Evolutionary conservation across 2,888 invertebrate genomes (phyloP), one percentile per base, ranked within the genome.

Genomic region (Fragum fragum): DNA sequence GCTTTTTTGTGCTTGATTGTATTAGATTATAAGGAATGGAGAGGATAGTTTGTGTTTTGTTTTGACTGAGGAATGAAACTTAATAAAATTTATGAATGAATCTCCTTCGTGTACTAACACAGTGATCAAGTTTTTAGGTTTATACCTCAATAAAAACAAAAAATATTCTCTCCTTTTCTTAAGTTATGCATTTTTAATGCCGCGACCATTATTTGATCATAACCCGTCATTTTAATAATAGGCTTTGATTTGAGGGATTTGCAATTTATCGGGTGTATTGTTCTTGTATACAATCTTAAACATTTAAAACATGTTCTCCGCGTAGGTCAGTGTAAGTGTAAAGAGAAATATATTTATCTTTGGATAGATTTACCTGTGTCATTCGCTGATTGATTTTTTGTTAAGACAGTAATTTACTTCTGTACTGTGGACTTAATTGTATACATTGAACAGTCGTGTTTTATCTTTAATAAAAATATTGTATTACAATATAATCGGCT

Each of bases 381-480:
- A 47, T 47, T 47, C n/a, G 5, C 7, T 47, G 47, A 47, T 47
- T 47, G 47, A 47, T 47, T 47, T 47, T 47, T 36, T 47, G 18
- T 9, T 9, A 47, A 47, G 47, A 47, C 47, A 47, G 47, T 47
- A 47, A 47, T 18, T 47, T 47, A 47, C 47, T 18, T 18, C 18
- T 9, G 47, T 47, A 9, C 47, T n/a, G 2, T n/a, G 47, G 47
- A 47, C 47, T 47, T 47, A 18, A 47, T 47, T 47, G 47, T 47
- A n/a, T 47, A 47, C 47, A 47, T 66, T 36, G 66, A 42, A 66
- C 42, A 42, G 32, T 18, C 29, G 28, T 66, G 42, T 66, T 21
- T 66, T 66, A 66, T 66, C 66, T 66, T 42, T 66, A 66, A 66
- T 66, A 66, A 66, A 66, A 66, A 66, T 66, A 66, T 66, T 66